Evolutionary conservation across 2,113 vertebrate species (phyloP).

Genomic region (Prionailurus bengalensis): DNA sequence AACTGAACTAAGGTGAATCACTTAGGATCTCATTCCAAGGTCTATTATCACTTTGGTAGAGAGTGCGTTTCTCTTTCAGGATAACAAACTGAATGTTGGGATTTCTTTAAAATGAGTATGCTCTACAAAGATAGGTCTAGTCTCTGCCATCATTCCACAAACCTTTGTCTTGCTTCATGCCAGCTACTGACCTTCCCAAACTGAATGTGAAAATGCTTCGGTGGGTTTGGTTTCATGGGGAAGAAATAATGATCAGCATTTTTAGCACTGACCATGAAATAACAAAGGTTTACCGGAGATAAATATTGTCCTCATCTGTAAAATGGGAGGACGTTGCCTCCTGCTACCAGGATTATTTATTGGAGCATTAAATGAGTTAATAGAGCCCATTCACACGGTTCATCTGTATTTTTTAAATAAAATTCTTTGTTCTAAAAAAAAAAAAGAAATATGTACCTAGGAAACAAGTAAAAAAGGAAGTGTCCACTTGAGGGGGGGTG

Average conservation of each 20-base stretch:
- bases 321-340: background rate
- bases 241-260: background rate
- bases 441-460: background rate
- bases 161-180: background rate
- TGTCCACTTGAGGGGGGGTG: background rate
- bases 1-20: background rate
- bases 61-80: background rate
- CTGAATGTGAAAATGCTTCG: background rate
- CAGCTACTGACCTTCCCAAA: background rate
- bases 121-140: background rate
- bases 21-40: background rate
- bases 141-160: background rate
- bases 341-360: conserved; percentile 20
- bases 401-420: background rate
- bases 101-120: background rate
- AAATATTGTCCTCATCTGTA: background rate
- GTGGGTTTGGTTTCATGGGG: background rate
- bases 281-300: background rate
- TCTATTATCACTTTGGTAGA: background rate
- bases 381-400: background rate
- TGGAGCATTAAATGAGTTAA: conserved; percentile 2
- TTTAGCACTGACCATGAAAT: conserved; percentile 16
- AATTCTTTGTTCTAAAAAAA: background rate
- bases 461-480: background rate
- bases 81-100: background rate